Conservation (phyloP, 1,140 invertebrate species). For the Nephila pilipes region DNA sequence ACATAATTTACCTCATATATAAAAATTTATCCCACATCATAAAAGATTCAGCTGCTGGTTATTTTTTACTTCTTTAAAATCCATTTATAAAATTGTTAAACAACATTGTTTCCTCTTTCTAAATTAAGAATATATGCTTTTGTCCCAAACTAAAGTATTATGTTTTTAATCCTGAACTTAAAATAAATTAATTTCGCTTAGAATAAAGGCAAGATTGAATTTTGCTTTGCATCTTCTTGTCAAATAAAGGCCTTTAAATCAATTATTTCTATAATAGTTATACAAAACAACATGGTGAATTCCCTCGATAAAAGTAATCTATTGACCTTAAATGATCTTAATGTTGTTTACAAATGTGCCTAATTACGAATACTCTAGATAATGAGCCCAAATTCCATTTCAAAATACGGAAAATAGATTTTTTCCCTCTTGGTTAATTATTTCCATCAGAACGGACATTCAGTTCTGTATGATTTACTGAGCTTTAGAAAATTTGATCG, state of each 20-base stretch:
- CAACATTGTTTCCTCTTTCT: not conserved
- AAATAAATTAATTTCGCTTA: not conserved
- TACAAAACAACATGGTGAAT: not conserved
- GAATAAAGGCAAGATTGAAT: not conserved
- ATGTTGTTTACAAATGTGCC: not conserved
- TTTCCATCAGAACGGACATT: not conserved
- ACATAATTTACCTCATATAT: not conserved
- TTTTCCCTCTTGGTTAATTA: not conserved
- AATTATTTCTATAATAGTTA: not conserved
- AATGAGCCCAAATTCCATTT: not conserved
- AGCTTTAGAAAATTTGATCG: conserved; percentile 50
- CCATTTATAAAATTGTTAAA: not conserved
- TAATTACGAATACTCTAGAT: conserved; percentile 3
- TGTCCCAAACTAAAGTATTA: not conserved
- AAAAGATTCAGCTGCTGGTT: not conserved
- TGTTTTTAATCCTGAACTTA: not conserved
- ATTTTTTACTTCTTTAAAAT: not conserved
- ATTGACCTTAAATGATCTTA: not conserved
- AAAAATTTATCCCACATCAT: not conserved
- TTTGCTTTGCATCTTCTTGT: not conserved
- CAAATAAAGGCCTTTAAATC: not conserved
- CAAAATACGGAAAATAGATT: not conserved
- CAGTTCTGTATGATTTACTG: not conserved
- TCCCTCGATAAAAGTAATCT: not conserved
- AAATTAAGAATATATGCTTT: not conserved